Evolutionary conservation across 2,888 invertebrate genomes (phyloP).

Genomic region (Parnassius smintheus): DNA sequence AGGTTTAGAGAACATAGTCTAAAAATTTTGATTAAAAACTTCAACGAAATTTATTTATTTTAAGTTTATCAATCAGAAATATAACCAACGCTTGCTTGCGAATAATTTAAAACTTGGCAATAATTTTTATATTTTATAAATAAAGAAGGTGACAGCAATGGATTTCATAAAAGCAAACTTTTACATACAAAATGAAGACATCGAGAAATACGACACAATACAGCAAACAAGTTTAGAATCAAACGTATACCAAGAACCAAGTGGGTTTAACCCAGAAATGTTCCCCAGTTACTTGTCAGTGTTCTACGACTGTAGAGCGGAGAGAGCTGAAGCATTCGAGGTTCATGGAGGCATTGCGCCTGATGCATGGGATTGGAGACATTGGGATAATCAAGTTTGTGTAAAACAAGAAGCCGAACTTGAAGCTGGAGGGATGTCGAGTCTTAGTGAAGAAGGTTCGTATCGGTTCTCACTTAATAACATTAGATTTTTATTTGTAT

Average conservation of each 20-base stretch:
- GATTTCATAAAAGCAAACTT: constrained; percentile 53
- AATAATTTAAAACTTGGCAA: too few relatives aligned
- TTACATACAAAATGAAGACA: constrained; percentile 39
- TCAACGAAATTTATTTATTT: too few relatives aligned
- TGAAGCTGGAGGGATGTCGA: constrained; percentile 34
- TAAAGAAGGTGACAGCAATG: constrained; percentile 36
- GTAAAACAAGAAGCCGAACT: constrained; percentile 56
- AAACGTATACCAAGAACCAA: constrained; percentile 33
- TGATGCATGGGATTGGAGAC: constrained; percentile 44
- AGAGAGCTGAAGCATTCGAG: constrained; percentile 35
- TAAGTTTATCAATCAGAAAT: too few relatives aligned
- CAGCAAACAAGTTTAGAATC: constrained; percentile 30
- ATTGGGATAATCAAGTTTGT: constrained; percentile 45
- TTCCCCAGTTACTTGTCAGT: constrained; percentile 50
- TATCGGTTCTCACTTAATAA: neutral
- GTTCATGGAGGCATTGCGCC: constrained; percentile 29
- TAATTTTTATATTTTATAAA: too few relatives aligned
- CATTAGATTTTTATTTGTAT: too few relatives aligned
- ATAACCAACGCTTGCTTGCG: too few relatives aligned
- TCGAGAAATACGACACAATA: constrained; percentile 31
- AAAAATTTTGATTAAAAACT: neutral
- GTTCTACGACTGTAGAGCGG: constrained; percentile 51
- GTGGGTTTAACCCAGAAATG: constrained; percentile 32
- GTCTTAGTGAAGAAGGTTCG: constrained; percentile 55
- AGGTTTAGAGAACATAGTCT: constrained; percentile 20